These are phyloP conservation scores for Augochlora pura DNA, from an alignment of 1,140 invertebrate species.

Conservation along the genomic window DNA sequence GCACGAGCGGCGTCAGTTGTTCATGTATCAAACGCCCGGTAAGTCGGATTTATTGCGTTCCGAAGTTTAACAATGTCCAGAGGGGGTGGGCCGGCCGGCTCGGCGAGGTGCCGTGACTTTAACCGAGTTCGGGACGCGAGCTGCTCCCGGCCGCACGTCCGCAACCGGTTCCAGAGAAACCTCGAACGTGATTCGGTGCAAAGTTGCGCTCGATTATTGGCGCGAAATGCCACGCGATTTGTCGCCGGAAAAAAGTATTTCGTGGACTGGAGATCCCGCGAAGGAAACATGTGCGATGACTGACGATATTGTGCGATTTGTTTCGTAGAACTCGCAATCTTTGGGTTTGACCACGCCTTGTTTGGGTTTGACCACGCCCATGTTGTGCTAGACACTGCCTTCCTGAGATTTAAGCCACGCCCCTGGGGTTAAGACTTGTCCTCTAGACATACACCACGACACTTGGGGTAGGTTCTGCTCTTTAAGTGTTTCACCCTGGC, in stretches of 20 bases:
- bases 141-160: slow-evolving; percentile 3
- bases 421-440: too few relatives aligned
- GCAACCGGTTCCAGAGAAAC: slow-evolving; percentile 21
- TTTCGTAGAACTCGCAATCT: too few relatives aligned
- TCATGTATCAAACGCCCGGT: slow-evolving; percentile 43
- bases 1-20: neutral
- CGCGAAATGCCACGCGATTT: slow-evolving; percentile 17
- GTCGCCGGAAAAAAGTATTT: slow-evolving; percentile 28
- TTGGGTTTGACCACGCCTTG: too few relatives aligned
- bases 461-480: too few relatives aligned
- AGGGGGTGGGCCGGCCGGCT: slow-evolving; percentile 15
- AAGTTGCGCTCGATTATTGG: slow-evolving; percentile 52
- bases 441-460: too few relatives aligned
- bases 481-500: too few relatives aligned
- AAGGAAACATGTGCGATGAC: neutral
- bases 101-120: slow-evolving; percentile 39
- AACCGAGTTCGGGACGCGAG: slow-evolving; percentile 60
- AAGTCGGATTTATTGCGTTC: slow-evolving; percentile 63
- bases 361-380: too few relatives aligned
- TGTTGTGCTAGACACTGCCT: too few relatives aligned
- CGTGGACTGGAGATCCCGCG: neutral
- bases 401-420: too few relatives aligned
- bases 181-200: slow-evolving; percentile 43
- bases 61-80: slow-evolving; percentile 66
- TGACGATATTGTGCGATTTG: neutral